Evolutionary conservation across 2,113 vertebrate genomes (phyloP).

Genomic region (Stegastes partitus): DNA sequence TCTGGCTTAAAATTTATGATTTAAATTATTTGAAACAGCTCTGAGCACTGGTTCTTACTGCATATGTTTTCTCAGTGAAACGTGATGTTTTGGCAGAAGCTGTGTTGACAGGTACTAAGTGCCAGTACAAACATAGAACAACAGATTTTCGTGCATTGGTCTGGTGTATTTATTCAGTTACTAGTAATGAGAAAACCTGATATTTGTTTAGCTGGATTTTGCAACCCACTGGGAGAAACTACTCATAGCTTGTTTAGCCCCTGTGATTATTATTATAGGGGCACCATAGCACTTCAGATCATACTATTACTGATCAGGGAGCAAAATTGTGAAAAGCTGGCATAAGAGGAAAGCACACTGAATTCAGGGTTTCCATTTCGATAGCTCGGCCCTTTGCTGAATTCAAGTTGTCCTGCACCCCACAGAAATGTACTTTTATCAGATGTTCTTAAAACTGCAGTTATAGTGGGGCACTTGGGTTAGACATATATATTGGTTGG

Average conservation of each 20-base stretch:
- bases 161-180: not conserved
- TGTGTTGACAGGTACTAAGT: not conserved
- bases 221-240: not conserved
- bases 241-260: not conserved
- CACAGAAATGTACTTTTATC: no score
- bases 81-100: not conserved
- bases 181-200: not conserved
- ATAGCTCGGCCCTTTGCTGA: no score
- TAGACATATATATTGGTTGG: no score
- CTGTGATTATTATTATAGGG: not conserved
- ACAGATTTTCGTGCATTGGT: no score
- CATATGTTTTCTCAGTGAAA: conserved; percentile 7
- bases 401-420: no score
- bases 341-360: not conserved
- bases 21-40: not conserved
- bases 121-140: not conserved
- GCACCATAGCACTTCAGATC: not conserved
- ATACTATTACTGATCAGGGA: not conserved
- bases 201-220: not conserved
- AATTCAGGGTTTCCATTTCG: no score
- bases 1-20: not conserved
- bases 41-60: not conserved
- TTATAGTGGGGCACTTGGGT: no score
- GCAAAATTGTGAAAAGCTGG: not conserved
- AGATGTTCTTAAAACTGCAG: no score